Evolutionary conservation across 2,113 vertebrate species (phyloP), one percentile per base, ranked within the genome.

Genomic region (Poicephalus meyeri): DNA sequence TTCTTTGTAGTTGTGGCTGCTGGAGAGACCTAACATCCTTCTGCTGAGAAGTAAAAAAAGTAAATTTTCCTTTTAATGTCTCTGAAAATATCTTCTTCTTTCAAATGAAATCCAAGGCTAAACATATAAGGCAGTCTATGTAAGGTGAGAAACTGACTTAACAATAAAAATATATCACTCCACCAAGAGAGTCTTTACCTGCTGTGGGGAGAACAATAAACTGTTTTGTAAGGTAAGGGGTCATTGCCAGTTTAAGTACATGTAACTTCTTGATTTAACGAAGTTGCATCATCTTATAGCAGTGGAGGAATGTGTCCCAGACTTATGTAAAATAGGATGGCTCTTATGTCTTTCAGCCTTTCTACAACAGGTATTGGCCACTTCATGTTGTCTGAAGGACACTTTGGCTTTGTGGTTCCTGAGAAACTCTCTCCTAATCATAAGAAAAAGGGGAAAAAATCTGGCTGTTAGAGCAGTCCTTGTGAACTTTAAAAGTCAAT

Each of bases 151-250:
- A 53, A 76, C 73, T 93, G 95, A 95, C 82, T 92, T 73, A 87
- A 96, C 89, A 90, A 84, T 92, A 92, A 96, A 95, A 94, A 93
- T 58, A 46, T 73, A 96, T 95, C 89, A 15, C 55, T 95, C 79
- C 61, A 87, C 52, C 3, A 55, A 50, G 31, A 91, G 58, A 83
- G 73, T 68, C 86, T 91, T 95, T 88, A 96, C 95, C 95, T 96
- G 88, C 86, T 87, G 80, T 87, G 93, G 77, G 56, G 92, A 93
- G 93, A 97, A 96, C 93, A 97, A 94, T 96, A 96, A 96, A 95
- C 95, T 93, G 86, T 92, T 96, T 92, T 94, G 95, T 95, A 91
- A 96, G 93, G 93, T 96, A 95, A 96, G 72, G 95, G 95, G 90
- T 96, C 95, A 94, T n/a, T 96, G 93, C 80, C 86, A 93, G 95